Base-by-base conservation (phyloP, 2,888 invertebrate genomes). In the Onthophagus sagittarius region DNA sequence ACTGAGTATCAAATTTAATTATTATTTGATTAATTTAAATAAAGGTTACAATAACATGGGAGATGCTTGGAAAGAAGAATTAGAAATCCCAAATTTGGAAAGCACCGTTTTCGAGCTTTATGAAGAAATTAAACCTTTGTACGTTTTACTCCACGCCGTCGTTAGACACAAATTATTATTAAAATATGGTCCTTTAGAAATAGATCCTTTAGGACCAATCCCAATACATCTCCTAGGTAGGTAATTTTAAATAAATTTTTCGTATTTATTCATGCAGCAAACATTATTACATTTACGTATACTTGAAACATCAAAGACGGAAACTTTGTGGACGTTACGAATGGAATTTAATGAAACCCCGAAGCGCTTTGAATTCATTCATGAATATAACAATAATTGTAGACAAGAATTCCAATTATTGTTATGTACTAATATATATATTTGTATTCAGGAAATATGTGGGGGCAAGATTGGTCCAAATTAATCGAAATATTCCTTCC, bases 101-200 rank as follows among this genome's bases (percentile, higher is more conserved):
- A 77, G 84, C 0, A 80, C 88, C 2, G 87, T 91, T n/a, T 76
- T 81, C 31, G 80, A 83, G 13, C 82, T 93, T 0, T 91, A 90
- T 82, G 79, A 86, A 1, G 85, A 87, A 73, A 82, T 94, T 0
- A 85, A 86, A 76, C 91, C 92, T 0, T 82, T 94, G 0, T 94
- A 94, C 82, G 81, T 85, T 15, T 84, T 92, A 31, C 85, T 95
- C 0, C 95, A 95, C 83, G 93, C 92, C 0, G 92, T 93, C 3
- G 88, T 91, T 0, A 86, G 94, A 76, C 88, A 87, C 78, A 89
- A 88, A 78, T 85, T 94, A 0, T 84, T 87, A 39, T 82, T 85
- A 75, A 81, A 85, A 33, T 92, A 91, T 80, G 91, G 90, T 0
- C 84, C 87, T 0, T 80, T 84, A 1, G 76, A 87, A 0, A 87